Evolutionary conservation across 1,140 invertebrate species (phyloP).

Genomic region (Chelonus insularis): DNA sequence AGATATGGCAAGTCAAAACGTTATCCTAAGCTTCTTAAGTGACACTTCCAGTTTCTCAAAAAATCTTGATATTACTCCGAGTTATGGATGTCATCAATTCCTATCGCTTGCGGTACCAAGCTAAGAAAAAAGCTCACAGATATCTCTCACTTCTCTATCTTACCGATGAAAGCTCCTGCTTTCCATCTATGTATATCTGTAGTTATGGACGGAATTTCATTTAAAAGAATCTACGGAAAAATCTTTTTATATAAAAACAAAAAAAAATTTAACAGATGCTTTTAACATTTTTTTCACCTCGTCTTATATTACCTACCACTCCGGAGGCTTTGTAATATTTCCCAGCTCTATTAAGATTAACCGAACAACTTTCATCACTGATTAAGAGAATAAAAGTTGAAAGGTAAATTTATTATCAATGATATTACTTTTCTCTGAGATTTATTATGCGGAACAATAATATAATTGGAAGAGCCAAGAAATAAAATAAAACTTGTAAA

Average conservation of each 20-base stretch:
- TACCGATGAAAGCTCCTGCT: background rate
- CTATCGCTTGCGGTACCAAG: constrained; percentile 29
- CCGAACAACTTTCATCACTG: background rate
- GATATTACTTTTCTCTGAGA: too few relatives aligned
- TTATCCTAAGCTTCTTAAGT: background rate
- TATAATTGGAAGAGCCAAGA: background rate
- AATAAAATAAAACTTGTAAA: background rate
- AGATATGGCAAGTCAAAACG: constrained; percentile 10
- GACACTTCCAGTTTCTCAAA: constrained; percentile 22
- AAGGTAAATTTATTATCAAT: too few relatives aligned
- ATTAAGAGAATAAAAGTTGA: background rate
- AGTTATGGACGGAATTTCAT: constrained; percentile 15
- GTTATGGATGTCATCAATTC: constrained; percentile 48
- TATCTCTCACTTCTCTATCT: constrained; percentile 4
- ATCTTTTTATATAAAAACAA: constrained; percentile 10
- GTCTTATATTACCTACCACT: constrained; percentile 4
- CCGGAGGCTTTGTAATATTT: background rate
- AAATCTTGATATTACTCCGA: constrained; percentile 41
- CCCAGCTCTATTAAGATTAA: constrained; percentile 8
- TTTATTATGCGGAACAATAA: too few relatives aligned
- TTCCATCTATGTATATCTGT: background rate
- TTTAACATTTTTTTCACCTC: constrained; percentile 23
- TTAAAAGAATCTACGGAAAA: constrained; percentile 20
- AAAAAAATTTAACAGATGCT: constrained; percentile 21
- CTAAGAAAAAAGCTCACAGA: constrained; percentile 1